These are phyloP conservation scores for Caenorhabditis wallacei DNA, from an alignment of 2,888 invertebrate species.

Conservation along the genomic window DNA sequence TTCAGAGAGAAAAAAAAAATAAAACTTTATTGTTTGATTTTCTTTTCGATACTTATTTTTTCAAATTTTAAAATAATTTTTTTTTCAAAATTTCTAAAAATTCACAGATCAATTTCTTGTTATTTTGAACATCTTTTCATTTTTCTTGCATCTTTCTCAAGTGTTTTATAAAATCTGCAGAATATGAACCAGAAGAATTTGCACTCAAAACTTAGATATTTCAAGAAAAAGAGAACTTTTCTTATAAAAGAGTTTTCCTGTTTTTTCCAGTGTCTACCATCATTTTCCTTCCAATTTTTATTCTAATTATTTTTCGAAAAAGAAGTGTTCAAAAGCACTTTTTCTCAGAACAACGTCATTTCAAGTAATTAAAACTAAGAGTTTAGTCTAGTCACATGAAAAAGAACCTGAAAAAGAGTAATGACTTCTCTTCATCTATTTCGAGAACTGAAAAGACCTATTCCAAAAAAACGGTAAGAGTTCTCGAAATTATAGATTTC, in stretches of 20 bases:
- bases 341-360: background rate
- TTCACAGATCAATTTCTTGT: too few relatives aligned
- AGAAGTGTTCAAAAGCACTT: background rate
- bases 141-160: background rate
- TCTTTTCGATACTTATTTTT: background rate
- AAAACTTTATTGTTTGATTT: background rate
- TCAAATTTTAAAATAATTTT: too few relatives aligned
- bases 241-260: background rate
- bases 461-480: background rate
- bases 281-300: too few relatives aligned
- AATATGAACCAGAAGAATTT: background rate
- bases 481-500: too few relatives aligned
- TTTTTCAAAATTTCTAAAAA: too few relatives aligned
- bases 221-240: constrained; percentile 6
- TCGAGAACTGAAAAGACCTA: background rate
- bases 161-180: too few relatives aligned
- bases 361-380: constrained; percentile 11
- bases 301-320: too few relatives aligned
- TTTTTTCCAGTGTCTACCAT: too few relatives aligned
- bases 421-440: background rate
- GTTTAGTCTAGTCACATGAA: background rate
- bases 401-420: background rate
- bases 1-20: background rate
- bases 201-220: constrained; percentile 13
- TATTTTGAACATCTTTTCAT: background rate